Evolutionary conservation across 2,113 vertebrate species (phyloP).

Genomic region (Cervus canadensis): DNA sequence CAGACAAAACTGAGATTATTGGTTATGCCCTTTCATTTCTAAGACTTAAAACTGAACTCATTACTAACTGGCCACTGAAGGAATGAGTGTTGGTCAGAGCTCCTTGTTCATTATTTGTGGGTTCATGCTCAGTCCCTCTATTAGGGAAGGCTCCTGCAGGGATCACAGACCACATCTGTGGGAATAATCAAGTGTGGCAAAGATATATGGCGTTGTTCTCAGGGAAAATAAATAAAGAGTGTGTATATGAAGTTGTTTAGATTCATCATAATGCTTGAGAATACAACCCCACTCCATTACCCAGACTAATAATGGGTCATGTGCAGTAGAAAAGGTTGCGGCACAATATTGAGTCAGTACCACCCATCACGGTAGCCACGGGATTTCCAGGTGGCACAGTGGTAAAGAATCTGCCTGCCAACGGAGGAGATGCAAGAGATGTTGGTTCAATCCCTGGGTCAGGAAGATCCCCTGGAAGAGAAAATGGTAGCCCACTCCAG

Average conservation of each 20-base stretch:
- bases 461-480: background rate
- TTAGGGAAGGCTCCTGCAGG: background rate
- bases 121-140: background rate
- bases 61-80: background rate
- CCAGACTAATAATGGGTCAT: background rate
- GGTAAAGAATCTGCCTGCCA: background rate
- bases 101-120: background rate
- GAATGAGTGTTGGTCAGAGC: background rate
- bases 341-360: too few relatives aligned
- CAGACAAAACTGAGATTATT: background rate
- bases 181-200: background rate
- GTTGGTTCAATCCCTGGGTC: background rate
- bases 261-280: background rate
- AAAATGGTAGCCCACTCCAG: background rate
- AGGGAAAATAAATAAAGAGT: background rate
- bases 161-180: background rate
- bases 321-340: background rate
- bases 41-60: background rate
- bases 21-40: background rate
- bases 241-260: background rate
- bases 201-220: background rate
- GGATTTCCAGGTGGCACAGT: background rate
- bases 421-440: background rate
- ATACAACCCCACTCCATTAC: background rate
- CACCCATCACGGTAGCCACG: fast-evolving